A percentile compares a stretch with the other conserved stretches of the same genome.
These are phyloP conservation scores for Eupithecia exiguata DNA, from an alignment of 2,888 invertebrate genomes.

Conservation along the genomic window DNA sequence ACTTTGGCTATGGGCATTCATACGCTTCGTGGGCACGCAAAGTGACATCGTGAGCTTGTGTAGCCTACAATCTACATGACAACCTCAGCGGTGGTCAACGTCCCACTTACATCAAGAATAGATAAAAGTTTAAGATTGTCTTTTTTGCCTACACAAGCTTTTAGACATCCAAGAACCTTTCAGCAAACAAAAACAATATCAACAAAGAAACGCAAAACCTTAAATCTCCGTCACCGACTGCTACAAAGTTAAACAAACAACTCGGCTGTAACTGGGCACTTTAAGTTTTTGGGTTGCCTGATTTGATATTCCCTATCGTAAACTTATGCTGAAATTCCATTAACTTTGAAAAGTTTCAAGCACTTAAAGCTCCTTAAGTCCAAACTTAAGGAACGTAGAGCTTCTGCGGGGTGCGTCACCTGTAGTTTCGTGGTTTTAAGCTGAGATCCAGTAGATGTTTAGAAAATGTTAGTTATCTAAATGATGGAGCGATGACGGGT, in stretches of 20 bases:
- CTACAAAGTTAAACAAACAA: conserved; percentile 22
- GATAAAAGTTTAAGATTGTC: not conserved
- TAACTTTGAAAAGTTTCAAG: conserved; percentile 44
- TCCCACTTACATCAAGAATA: not conserved
- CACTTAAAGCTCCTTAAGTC: conserved; percentile 38
- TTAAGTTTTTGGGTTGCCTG: conserved; percentile 34
- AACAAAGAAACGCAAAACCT: conserved; percentile 2
- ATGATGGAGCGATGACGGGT: conserved; percentile 70
- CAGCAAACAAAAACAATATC: conserved; percentile 3
- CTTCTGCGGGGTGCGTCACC: conserved; percentile 30
- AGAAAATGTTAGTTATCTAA: conserved; percentile 63
- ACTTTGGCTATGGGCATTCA: conserved; percentile 52
- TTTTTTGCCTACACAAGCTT: not conserved
- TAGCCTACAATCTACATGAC: conserved; percentile 7
- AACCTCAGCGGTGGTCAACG: not conserved
- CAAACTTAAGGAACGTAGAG: conserved; percentile 32
- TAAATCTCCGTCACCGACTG: conserved; percentile 4
- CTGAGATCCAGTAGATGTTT: conserved; percentile 48
- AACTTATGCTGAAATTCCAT: conserved; percentile 44
- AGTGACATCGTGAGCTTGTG: conserved; percentile 25
- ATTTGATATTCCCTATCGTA: conserved; percentile 43
- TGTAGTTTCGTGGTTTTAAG: conserved; percentile 37
- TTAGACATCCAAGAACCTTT: not conserved
- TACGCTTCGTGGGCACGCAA: conserved; percentile 36
- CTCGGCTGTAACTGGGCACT: conserved; percentile 18